Evolutionary conservation across 2,888 invertebrate genomes (phyloP).

Genomic region (Meiosimyza decipiens): DNA sequence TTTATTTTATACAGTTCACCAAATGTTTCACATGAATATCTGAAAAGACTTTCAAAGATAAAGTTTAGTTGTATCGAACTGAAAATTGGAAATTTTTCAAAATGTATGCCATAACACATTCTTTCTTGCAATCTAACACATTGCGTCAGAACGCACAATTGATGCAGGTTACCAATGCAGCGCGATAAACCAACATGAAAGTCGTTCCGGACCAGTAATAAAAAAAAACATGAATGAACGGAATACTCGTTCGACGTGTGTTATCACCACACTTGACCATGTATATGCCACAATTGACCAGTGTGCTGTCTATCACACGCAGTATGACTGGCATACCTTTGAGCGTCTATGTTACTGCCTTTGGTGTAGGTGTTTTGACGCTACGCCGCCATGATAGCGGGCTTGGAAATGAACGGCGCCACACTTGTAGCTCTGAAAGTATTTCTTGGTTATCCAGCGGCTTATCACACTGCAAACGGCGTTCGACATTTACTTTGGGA

Average conservation of each 20-base stretch:
- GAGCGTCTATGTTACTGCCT: slow-evolving; percentile 70
- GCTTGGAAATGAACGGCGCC: slow-evolving; percentile 70
- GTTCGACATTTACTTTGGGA: slow-evolving; percentile 92
- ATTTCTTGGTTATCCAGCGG: slow-evolving; percentile 80
- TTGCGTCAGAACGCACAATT: slow-evolving; percentile 56
- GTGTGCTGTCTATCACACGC: slow-evolving; percentile 85
- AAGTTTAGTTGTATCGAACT: too few relatives aligned
- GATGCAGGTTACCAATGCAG: slow-evolving; percentile 40
- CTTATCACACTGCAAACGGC: slow-evolving; percentile 89
- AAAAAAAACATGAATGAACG: slow-evolving; percentile 73
- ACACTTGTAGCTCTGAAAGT: slow-evolving; percentile 76
- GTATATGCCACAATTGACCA: slow-evolving; percentile 82
- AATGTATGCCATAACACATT: slow-evolving; percentile 58
- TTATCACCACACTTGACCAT: slow-evolving; percentile 89
- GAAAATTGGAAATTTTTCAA: too few relatives aligned
- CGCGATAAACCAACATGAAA: slow-evolving; percentile 68
- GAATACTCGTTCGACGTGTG: slow-evolving; percentile 81
- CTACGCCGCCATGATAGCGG: slow-evolving; percentile 73
- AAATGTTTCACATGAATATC: too few relatives aligned
- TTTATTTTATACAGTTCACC: too few relatives aligned
- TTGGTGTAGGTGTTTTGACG: slow-evolving; percentile 74
- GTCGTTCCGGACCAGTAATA: slow-evolving; percentile 68
- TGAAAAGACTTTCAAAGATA: too few relatives aligned
- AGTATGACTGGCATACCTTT: slow-evolving; percentile 77
- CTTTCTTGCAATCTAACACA: slow-evolving; percentile 55